Percentiles rank a stretch among this genome's conserved stretches.
Evolutionary conservation across 2,888 invertebrate genomes (phyloP).

Genomic region (Drosophila rellima): DNA sequence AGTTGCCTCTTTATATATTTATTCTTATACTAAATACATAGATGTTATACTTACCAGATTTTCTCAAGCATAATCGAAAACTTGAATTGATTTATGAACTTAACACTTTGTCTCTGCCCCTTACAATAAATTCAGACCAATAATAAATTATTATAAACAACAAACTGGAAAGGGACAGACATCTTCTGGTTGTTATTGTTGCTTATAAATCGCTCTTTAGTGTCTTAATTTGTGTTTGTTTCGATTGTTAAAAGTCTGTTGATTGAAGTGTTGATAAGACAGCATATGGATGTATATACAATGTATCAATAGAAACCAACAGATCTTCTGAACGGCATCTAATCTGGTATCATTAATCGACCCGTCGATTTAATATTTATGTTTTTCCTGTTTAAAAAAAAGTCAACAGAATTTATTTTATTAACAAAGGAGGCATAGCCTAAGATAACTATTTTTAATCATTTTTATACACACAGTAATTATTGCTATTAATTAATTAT

Average conservation of each 20-base stretch:
- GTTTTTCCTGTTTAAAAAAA: background rate
- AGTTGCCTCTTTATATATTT: slow-evolving; percentile 30
- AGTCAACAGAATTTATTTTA: background rate
- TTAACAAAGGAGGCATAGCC: too few species aligned
- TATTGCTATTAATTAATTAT: too few species aligned
- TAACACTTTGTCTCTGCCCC: slow-evolving; percentile 58
- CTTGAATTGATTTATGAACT: slow-evolving; percentile 65
- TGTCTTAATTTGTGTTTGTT: slow-evolving; percentile 61
- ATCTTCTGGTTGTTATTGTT: slow-evolving; percentile 26
- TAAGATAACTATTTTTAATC: too few species aligned
- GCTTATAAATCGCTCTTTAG: slow-evolving; percentile 41
- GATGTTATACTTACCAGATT: slow-evolving; percentile 40
- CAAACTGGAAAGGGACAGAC: slow-evolving; percentile 18
- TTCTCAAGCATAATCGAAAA: slow-evolving; percentile 48
- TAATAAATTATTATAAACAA: slow-evolving; percentile 51
- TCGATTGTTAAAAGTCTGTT: slow-evolving; percentile 35
- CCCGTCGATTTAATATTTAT: slow-evolving; percentile 21
- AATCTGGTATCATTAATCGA: slow-evolving; percentile 25
- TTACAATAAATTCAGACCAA: slow-evolving; percentile 24
- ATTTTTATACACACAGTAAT: background rate
- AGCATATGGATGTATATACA: slow-evolving; percentile 9
- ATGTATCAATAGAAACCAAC: slow-evolving; percentile 18
- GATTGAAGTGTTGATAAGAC: slow-evolving; percentile 57
- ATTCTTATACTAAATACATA: slow-evolving; percentile 18
- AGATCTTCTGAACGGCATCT: slow-evolving; percentile 14